These are phyloP conservation scores for Meloidogyne chitwoodi DNA, from an alignment of 1,140 invertebrate genomes.

Conservation along the genomic window DNA sequence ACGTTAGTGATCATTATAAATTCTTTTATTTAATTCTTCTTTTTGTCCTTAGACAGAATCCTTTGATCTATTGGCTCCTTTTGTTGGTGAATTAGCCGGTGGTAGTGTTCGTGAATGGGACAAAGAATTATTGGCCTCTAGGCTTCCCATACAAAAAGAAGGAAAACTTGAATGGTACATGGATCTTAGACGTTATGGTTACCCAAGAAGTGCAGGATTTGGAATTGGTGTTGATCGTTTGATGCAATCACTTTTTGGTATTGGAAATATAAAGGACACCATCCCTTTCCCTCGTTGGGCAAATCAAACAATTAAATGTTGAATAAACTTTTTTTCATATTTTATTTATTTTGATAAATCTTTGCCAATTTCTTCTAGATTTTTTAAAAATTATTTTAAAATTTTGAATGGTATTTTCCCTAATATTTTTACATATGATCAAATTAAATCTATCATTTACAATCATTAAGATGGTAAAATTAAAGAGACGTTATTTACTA, in stretches of 20 bases:
- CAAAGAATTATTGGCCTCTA: constrained; percentile 66
- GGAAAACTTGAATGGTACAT: constrained; percentile 69
- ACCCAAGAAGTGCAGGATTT: constrained; percentile 83
- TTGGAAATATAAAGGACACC: constrained; percentile 83
- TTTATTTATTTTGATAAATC: not conserved
- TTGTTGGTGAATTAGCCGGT: constrained; percentile 84
- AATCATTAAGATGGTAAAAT: constrained; percentile 10
- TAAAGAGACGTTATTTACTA: constrained; percentile 21
- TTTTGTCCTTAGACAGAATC: constrained; percentile 61
- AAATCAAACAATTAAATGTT: not conserved
- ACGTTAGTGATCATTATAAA: constrained; percentile 50
- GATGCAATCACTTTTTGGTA: constrained; percentile 74
- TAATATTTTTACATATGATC: no score
- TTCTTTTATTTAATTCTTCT: not conserved
- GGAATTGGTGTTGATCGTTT: constrained; percentile 90
- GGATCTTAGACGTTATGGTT: constrained; percentile 81
- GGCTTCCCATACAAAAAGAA: not conserved
- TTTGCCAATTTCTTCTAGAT: not conserved
- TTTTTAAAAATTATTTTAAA: not conserved
- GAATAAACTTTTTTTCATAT: not conserved
- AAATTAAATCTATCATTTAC: no score
- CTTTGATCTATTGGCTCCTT: constrained; percentile 79
- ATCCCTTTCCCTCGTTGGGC: constrained; percentile 87
- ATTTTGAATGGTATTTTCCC: no score
- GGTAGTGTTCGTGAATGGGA: constrained; percentile 82